A percentile compares a stretch with the other conserved stretches of the same genome.
Evolutionary conservation across 2,113 vertebrate genomes (phyloP).

Genomic region (Dicrurus megarhynchus): DNA sequence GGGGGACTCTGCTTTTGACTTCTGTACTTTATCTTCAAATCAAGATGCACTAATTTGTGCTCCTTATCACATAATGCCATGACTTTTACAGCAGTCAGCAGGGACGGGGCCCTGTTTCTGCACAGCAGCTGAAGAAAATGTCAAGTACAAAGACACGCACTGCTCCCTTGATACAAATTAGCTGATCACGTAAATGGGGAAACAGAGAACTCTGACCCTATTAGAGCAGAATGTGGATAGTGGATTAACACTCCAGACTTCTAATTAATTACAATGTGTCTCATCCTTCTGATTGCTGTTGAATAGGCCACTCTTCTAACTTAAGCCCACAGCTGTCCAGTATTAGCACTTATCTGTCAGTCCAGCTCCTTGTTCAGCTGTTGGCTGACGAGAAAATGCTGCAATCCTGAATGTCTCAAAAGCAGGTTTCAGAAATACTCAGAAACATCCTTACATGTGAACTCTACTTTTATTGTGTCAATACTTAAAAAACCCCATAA

Average conservation of each 20-base stretch:
- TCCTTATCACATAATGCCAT: neutral
- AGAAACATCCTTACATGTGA: neutral
- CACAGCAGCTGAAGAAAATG: slow-evolving; percentile 6
- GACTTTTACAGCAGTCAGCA: neutral
- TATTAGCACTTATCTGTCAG: neutral
- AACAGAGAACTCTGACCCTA: neutral
- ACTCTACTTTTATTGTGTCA: slow-evolving; percentile 18
- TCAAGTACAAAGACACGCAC: neutral
- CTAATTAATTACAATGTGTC: neutral
- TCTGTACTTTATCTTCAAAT: neutral
- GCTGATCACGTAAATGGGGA: neutral
- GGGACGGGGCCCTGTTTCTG: neutral
- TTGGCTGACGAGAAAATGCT: neutral
- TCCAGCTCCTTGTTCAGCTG: neutral
- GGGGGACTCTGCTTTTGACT: neutral
- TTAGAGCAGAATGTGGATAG: neutral
- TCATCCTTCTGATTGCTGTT: neutral
- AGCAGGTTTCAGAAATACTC: neutral
- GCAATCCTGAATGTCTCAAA: neutral
- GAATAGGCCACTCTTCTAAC: neutral
- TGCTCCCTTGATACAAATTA: neutral
- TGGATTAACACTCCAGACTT: slow-evolving; percentile 25
- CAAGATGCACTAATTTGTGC: neutral
- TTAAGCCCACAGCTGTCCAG: neutral
- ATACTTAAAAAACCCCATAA: neutral